These are phyloP conservation scores for Hypomecis punctinalis DNA, from an alignment of 2,888 invertebrate genomes.

Conservation along the genomic window DNA sequence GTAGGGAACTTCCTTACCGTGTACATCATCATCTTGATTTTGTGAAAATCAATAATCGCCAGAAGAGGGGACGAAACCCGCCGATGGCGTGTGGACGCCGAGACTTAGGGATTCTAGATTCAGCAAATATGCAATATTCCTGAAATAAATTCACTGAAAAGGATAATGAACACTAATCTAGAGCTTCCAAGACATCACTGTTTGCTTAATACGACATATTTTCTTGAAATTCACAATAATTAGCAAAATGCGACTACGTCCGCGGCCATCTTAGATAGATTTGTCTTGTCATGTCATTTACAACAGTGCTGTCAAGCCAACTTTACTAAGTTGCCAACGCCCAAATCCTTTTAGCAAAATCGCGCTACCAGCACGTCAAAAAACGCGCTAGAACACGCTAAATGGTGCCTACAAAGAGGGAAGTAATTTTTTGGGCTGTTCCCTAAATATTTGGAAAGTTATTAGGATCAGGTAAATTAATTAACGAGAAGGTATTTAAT, in stretches of 20 bases:
- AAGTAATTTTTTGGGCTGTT: too few species aligned
- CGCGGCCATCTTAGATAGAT: not conserved
- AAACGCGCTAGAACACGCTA: too few species aligned
- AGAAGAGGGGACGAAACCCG: constrained; percentile 49
- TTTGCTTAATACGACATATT: constrained; percentile 2
- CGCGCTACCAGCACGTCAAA: too few species aligned
- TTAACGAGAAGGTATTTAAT: too few species aligned
- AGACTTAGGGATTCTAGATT: not conserved
- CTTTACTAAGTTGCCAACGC: too few species aligned
- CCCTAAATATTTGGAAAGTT: too few species aligned
- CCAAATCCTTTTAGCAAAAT: too few species aligned
- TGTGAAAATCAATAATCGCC: constrained; percentile 60
- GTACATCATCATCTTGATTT: constrained; percentile 73
- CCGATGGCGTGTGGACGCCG: constrained; percentile 59
- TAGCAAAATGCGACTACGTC: not conserved
- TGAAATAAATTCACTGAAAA: not conserved
- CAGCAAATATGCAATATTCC: not conserved
- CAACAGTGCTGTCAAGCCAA: too few species aligned
- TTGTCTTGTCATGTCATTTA: too few species aligned
- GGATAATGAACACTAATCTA: not conserved
- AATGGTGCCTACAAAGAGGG: too few species aligned
- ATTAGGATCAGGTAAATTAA: too few species aligned
- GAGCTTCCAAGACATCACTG: not conserved
- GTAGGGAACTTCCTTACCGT: constrained; percentile 63
- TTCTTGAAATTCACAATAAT: not conserved